Conservation (phyloP, 2,888 invertebrate species). For the Didymodactylos carnosus region DNA sequence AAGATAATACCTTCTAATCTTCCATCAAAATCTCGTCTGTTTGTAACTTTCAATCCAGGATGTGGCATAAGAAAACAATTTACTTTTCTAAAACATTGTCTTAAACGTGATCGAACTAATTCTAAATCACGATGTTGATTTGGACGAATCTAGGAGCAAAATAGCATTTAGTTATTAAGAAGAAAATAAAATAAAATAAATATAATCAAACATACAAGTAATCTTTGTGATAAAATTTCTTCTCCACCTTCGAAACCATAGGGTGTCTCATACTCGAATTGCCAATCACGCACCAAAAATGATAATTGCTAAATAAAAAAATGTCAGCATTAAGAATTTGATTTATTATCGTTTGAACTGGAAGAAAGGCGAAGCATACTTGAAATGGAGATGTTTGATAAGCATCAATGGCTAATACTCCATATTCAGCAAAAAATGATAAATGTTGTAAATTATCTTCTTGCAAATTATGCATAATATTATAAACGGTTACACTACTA, state of each 20-base stretch:
- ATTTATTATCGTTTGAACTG: not conserved
- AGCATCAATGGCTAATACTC: conserved; percentile 72
- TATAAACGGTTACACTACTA: conserved; percentile 76
- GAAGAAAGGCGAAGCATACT: conserved; percentile 20
- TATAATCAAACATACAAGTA: conserved; percentile 44
- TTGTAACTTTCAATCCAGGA: conserved; percentile 87
- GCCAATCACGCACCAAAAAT: conserved; percentile 55
- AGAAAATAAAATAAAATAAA: not conserved
- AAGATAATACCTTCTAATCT: conserved; percentile 43
- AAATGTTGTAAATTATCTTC: conserved; percentile 68
- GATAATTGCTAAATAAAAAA: conserved; percentile 12
- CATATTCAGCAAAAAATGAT: conserved; percentile 72
- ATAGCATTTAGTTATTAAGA: not conserved
- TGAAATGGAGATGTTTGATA: conserved; percentile 54
- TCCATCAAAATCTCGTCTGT: conserved; percentile 87
- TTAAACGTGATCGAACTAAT: conserved; percentile 72
- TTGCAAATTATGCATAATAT: conserved; percentile 76
- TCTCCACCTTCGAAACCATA: conserved; percentile 78
- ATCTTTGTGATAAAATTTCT: conserved; percentile 58
- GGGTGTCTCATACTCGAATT: conserved; percentile 72
- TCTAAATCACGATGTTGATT: conserved; percentile 86
- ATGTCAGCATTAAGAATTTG: not conserved
- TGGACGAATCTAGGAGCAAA: conserved; percentile 33
- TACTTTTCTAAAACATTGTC: conserved; percentile 83
- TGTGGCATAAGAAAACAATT: conserved; percentile 94